These are phyloP conservation scores for Onychorhynchus coronatus DNA, from an alignment of 2,113 vertebrate species.

Conservation along the genomic window DNA sequence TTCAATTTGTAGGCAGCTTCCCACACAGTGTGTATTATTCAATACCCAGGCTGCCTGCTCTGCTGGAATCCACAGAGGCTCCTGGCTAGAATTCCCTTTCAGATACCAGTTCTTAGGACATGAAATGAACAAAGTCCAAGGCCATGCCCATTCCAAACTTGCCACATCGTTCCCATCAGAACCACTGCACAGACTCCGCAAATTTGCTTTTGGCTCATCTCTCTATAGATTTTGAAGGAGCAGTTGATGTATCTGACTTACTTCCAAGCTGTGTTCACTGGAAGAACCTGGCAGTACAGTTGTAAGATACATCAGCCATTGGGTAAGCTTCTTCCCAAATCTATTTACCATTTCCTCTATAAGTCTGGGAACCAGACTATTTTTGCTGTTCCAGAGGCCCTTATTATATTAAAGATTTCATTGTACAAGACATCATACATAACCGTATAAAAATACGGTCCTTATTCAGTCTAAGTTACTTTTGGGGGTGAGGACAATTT, in stretches of 20 bases:
- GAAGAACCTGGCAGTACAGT: neutral
- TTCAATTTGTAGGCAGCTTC: neutral
- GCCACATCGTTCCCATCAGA: neutral
- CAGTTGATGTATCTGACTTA: neutral
- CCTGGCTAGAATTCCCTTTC: neutral
- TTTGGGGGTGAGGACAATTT: neutral
- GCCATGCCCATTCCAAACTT: neutral
- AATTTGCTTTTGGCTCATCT: neutral
- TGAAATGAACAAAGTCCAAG: neutral
- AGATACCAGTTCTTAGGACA: neutral
- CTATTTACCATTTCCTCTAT: neutral
- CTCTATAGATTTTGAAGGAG: neutral
- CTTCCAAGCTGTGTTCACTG: neutral
- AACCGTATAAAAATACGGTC: neutral
- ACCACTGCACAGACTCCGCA: neutral
- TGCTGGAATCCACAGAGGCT: neutral
- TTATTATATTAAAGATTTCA: neutral
- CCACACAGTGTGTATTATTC: neutral
- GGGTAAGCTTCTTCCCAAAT: neutral
- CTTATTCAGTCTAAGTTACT: neutral
- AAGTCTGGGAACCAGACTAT: neutral
- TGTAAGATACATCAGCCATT: neutral
- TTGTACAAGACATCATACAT: neutral
- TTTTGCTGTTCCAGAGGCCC: neutral
- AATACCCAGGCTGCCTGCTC: neutral